A percentile compares a stretch with the other conserved stretches of the same genome.
phyloP scores from a whole-genome alignment of 2,888 invertebrate genomes.

The Caenorhabditis japonica region DNA sequence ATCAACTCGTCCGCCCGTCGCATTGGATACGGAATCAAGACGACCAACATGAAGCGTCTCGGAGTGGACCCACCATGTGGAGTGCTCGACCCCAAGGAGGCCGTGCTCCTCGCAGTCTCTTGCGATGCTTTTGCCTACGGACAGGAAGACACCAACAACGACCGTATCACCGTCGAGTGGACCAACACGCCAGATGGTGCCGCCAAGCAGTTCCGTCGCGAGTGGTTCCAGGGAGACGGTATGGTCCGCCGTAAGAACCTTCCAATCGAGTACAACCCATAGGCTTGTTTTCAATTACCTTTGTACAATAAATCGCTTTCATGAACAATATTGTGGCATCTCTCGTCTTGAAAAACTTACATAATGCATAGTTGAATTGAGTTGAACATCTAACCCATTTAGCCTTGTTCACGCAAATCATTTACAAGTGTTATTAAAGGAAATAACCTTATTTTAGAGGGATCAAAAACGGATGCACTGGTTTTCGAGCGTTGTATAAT shows the following conservation, averaged over 20 bases:
- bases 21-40: constrained; percentile 74
- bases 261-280: constrained; percentile 57
- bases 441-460: no score
- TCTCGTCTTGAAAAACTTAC: no score
- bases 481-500: no score
- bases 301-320: no score
- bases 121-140: constrained; percentile 71
- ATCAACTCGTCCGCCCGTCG: constrained; percentile 61
- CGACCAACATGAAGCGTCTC: constrained; percentile 72
- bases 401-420: no score
- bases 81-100: constrained; percentile 73
- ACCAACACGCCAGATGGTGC: constrained; percentile 67
- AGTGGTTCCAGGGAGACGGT: constrained; percentile 70
- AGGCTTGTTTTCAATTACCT: no score
- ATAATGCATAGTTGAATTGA: no score
- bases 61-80: constrained; percentile 70
- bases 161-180: constrained; percentile 70
- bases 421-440: no score
- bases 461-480: no score
- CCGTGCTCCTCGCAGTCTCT: constrained; percentile 69
- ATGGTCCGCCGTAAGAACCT: constrained; percentile 68
- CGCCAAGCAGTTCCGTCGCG: constrained; percentile 67
- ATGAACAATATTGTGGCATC: no score
- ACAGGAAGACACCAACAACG: constrained; percentile 68
- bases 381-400: no score